A percentile compares a stretch with the other conserved stretches of the same genome.
These are phyloP conservation scores for Eilema caniola DNA, from an alignment of 2,888 invertebrate genomes.

Conservation along the genomic window DNA sequence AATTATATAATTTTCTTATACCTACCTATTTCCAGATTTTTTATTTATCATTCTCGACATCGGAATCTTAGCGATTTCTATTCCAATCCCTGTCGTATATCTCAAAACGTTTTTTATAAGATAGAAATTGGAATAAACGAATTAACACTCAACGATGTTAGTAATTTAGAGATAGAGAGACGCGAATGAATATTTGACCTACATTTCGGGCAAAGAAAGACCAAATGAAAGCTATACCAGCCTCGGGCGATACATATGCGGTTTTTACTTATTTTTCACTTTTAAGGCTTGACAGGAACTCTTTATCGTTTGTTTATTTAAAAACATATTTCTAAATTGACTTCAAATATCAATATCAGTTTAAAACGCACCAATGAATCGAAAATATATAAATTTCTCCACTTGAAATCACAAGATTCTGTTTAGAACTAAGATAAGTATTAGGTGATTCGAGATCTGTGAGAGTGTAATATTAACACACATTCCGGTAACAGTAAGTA, in stretches of 20 bases:
- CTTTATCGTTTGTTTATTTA: neutral
- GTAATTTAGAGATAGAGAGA: slow-evolving; percentile 50
- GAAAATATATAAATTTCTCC: neutral
- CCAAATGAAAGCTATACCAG: slow-evolving; percentile 39
- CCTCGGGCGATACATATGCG: slow-evolving; percentile 24
- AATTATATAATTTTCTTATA: neutral
- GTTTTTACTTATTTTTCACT: neutral
- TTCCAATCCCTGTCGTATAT: neutral
- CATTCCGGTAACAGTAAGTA: slow-evolving; percentile 40
- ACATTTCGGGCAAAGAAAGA: slow-evolving; percentile 48
- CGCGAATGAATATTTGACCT: slow-evolving; percentile 49
- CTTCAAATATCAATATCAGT: neutral
- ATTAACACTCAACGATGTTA: slow-evolving; percentile 35
- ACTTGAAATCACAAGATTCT: neutral
- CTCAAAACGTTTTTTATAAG: neutral
- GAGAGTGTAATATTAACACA: slow-evolving; percentile 22
- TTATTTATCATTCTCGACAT: neutral
- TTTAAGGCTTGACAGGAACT: neutral
- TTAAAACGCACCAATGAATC: neutral
- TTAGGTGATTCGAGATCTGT: slow-evolving; percentile 14
- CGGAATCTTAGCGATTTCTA: neutral
- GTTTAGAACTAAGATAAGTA: neutral
- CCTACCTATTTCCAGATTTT: neutral
- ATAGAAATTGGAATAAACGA: slow-evolving; percentile 35
- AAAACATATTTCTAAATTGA: neutral